Conservation (phyloP, 2,888 invertebrate species). For the Amblyjoppa fuscipennis region DNA sequence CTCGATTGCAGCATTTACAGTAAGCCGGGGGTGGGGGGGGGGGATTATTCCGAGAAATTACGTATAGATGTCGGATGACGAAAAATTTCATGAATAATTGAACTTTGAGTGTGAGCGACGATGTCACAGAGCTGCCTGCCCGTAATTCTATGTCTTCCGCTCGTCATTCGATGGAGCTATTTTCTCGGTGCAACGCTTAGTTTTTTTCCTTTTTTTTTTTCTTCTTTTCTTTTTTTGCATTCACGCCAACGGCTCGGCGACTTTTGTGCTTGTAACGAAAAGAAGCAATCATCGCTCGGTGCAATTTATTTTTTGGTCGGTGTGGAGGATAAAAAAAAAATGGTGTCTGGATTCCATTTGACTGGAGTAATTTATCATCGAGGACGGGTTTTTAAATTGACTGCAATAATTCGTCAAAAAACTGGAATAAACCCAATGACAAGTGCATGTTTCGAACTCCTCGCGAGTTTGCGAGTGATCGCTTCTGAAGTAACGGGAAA, state of each 20-base stretch:
- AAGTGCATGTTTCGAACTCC: too few relatives aligned
- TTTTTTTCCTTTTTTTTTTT: background rate
- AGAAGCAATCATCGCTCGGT: background rate
- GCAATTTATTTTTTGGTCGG: background rate
- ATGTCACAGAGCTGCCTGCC: background rate
- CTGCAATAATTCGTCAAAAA: too few relatives aligned
- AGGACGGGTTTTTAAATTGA: too few relatives aligned
- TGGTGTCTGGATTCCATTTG: too few relatives aligned
- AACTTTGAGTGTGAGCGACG: background rate
- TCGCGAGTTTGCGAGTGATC: background rate
- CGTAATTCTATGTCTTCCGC: background rate
- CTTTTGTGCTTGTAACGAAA: background rate
- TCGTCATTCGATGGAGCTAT: background rate
- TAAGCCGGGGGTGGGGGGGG: background rate
- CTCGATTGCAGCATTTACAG: background rate
- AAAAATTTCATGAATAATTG: background rate
- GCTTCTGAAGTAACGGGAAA: constrained; percentile 41
- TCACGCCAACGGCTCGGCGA: background rate
- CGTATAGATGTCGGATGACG: background rate
- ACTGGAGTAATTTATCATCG: too few relatives aligned
- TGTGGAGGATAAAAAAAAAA: background rate
- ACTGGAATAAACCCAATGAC: too few relatives aligned
- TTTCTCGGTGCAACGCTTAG: background rate
- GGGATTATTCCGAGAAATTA: background rate
- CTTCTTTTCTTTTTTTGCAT: background rate